Evolutionary conservation across 1,140 invertebrate species (phyloP).

Genomic region (Vanessa tameamea): DNA sequence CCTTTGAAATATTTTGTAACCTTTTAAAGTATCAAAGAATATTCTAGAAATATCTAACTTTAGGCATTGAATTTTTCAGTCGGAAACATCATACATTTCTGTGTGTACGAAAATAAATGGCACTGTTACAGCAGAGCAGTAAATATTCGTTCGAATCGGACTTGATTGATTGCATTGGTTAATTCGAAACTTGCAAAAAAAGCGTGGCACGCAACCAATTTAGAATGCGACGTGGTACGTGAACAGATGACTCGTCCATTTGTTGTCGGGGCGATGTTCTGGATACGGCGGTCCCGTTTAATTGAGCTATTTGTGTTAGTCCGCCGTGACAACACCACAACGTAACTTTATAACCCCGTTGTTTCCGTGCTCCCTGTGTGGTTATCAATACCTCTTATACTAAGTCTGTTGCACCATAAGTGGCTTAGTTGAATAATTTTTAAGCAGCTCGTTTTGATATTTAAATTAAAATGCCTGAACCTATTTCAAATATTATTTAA

Average conservation of each 20-base stretch:
- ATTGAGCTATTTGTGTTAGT: conserved; percentile 75
- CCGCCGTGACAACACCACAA: conserved; percentile 54
- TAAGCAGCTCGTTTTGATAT: too few species aligned
- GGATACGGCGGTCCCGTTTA: conserved; percentile 59
- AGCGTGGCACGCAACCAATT: conserved; percentile 58
- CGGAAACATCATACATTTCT: conserved; percentile 29
- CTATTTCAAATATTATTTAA: too few species aligned
- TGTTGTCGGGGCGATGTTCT: conserved; percentile 57
- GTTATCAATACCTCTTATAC: conserved; percentile 18
- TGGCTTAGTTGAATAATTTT: neutral
- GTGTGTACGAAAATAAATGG: conserved; percentile 35
- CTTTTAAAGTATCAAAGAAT: neutral
- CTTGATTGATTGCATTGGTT: conserved; percentile 57
- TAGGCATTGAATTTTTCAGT: conserved; percentile 24
- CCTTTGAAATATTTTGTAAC: neutral
- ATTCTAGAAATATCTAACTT: conserved; percentile 1
- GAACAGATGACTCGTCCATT: conserved; percentile 66
- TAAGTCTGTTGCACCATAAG: neutral
- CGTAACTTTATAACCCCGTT: conserved; percentile 48
- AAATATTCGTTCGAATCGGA: conserved; percentile 44
- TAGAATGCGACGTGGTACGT: conserved; percentile 63
- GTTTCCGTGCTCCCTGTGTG: conserved; percentile 33
- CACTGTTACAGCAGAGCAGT: conserved; percentile 30
- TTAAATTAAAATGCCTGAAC: too few species aligned
- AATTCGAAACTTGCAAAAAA: conserved; percentile 59